A percentile compares a stretch with the other conserved stretches of the same genome.
phyloP scores from a whole-genome alignment of 1,140 invertebrate genomes.

The Nasonia giraulti region DNA sequence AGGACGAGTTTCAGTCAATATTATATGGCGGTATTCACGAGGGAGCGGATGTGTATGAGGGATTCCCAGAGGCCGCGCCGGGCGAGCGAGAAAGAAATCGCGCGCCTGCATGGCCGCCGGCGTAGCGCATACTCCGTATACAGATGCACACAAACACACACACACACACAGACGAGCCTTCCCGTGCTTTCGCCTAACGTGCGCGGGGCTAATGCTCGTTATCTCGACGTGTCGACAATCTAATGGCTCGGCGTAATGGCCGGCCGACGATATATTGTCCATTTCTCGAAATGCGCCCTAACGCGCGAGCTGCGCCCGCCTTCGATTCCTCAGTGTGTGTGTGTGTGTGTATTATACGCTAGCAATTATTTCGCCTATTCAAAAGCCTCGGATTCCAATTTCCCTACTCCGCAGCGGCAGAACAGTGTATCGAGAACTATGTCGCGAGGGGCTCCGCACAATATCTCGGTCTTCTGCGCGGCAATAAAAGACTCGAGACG shows the following conservation, averaged over 20 bases:
- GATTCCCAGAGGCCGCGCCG: neutral
- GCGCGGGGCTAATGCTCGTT: slow-evolving; percentile 74
- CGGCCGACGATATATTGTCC: slow-evolving; percentile 71
- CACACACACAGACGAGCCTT: slow-evolving; percentile 47
- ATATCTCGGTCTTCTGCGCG: too few species aligned
- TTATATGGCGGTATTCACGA: neutral
- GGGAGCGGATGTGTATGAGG: neutral
- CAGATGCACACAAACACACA: slow-evolving; percentile 35
- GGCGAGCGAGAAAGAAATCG: neutral
- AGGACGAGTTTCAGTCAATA: neutral
- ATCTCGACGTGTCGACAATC: slow-evolving; percentile 74
- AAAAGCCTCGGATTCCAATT: slow-evolving; percentile 33
- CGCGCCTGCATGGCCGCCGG: neutral
- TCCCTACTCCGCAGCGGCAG: neutral
- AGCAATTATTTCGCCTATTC: slow-evolving; percentile 66
- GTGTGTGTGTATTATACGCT: slow-evolving; percentile 62
- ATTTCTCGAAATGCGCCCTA: slow-evolving; percentile 68
- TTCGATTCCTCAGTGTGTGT: slow-evolving; percentile 36
- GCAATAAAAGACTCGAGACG: too few species aligned
- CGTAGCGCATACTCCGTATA: slow-evolving; percentile 29
- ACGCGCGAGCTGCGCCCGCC: slow-evolving; percentile 10
- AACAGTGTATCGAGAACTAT: neutral
- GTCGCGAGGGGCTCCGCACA: neutral
- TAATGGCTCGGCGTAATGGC: slow-evolving; percentile 73
- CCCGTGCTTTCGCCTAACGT: slow-evolving; percentile 64